Percentiles rank a stretch among this genome's conserved stretches.
These are phyloP conservation scores for Dicerorhinus sumatrensis DNA, from an alignment of 2,113 vertebrate species.

Conservation along the genomic window DNA sequence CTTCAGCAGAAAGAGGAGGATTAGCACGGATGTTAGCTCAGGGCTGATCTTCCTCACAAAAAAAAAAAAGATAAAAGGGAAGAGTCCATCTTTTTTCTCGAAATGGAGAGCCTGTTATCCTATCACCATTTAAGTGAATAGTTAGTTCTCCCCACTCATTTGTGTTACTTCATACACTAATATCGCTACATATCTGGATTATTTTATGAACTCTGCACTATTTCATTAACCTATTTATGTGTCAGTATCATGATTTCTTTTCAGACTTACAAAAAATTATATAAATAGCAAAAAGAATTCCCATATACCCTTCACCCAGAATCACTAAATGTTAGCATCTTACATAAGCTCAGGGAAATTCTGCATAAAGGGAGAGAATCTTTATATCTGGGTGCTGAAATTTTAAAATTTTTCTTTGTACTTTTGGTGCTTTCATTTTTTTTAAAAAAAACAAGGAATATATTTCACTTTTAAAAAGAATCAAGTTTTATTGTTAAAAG, in stretches of 20 bases:
- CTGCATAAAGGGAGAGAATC: background rate
- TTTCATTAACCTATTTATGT: background rate
- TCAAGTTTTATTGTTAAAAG: conserved; percentile 22
- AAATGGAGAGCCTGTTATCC: background rate
- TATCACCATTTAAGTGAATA: background rate
- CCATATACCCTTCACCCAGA: background rate
- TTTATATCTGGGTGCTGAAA: background rate
- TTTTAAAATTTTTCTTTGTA: background rate
- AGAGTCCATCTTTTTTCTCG: background rate
- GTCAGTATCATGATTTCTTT: background rate
- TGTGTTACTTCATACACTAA: background rate
- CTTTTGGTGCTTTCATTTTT: background rate
- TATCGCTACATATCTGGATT: background rate
- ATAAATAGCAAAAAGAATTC: conserved; percentile 25
- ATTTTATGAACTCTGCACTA: conserved; percentile 36
- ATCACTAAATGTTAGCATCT: background rate
- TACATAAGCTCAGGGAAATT: background rate
- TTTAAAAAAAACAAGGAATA: background rate
- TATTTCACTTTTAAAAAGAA: background rate
- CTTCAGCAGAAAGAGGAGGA: no score
- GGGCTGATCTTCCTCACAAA: no score
- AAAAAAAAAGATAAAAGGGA: background rate
- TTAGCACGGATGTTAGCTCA: no score
- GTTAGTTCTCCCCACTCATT: background rate
- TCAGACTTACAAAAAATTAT: background rate